phyloP scores from a whole-genome alignment of 2,113 vertebrate species.

The Cisticola juncidis region DNA sequence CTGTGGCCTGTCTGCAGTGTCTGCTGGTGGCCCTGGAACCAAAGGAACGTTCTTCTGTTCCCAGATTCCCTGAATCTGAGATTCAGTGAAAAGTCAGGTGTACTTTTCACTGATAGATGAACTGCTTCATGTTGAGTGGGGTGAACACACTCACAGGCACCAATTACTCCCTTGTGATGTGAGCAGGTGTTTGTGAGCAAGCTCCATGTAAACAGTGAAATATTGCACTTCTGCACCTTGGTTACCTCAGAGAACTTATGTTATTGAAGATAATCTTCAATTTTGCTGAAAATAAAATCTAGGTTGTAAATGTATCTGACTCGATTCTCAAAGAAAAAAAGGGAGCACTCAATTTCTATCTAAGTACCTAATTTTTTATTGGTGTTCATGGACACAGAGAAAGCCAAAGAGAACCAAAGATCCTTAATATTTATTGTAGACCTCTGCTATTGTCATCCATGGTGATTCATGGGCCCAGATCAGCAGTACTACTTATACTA shows the following conservation, averaged over 20 bases:
- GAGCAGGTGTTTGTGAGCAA: background rate
- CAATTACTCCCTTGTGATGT: background rate
- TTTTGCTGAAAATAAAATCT: background rate
- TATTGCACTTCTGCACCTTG: background rate
- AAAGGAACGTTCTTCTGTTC: background rate
- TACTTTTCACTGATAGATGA: background rate
- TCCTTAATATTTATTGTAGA: background rate
- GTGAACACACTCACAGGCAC: background rate
- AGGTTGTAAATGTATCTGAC: background rate
- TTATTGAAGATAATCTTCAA: background rate
- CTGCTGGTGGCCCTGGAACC: background rate
- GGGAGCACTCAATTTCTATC: background rate
- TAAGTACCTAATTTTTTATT: background rate
- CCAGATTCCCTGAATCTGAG: background rate
- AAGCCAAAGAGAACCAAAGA: background rate
- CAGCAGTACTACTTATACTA: background rate
- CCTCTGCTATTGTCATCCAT: background rate
- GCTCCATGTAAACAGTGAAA: background rate
- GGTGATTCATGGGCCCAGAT: background rate
- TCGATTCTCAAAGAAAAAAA: background rate
- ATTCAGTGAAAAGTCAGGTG: background rate
- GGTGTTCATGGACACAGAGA: background rate
- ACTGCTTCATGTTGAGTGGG: background rate
- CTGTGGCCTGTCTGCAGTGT: background rate
- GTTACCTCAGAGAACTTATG: background rate